phyloP scores from a whole-genome alignment of 2,888 invertebrate genomes.

The Pollenia amentaria region DNA sequence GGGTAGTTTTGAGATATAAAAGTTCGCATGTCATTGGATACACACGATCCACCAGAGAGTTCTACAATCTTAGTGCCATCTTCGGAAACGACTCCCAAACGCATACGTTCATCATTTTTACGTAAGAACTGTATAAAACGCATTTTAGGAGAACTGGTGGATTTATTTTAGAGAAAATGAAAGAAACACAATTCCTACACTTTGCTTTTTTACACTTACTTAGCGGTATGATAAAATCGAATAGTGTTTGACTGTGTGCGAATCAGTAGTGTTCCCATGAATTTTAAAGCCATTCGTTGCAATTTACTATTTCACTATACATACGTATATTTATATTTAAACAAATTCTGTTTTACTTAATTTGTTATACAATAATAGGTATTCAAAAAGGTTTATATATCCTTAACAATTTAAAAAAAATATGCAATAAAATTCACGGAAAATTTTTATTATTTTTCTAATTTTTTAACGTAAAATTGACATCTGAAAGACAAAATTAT shows the following conservation, averaged over 20 bases:
- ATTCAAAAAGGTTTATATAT: not conserved
- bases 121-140: constrained; percentile 90
- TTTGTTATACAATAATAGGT: not conserved
- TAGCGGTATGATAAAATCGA: constrained; percentile 27
- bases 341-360: not conserved
- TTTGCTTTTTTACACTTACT: constrained; percentile 20
- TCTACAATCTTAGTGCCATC: constrained; percentile 89
- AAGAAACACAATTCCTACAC: not conserved
- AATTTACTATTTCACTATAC: constrained; percentile 13
- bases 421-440: not conserved
- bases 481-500: not conserved
- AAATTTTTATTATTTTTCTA: not conserved
- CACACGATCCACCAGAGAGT: constrained; percentile 83
- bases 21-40: constrained; percentile 85
- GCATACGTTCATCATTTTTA: constrained; percentile 86
- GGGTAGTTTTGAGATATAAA: constrained; percentile 84
- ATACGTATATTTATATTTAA: constrained; percentile 5
- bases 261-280: constrained; percentile 24
- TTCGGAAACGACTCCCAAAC: constrained; percentile 88
- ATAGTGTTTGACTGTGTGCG: constrained; percentile 17
- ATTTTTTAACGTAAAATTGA: not conserved
- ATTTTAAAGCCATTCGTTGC: constrained; percentile 56
- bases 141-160: constrained; percentile 81
- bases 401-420: not conserved
- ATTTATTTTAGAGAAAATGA: not conserved